phyloP scores from a whole-genome alignment of 64 coral and sea anemone genomes.

The Trachythela sp. region DNA sequence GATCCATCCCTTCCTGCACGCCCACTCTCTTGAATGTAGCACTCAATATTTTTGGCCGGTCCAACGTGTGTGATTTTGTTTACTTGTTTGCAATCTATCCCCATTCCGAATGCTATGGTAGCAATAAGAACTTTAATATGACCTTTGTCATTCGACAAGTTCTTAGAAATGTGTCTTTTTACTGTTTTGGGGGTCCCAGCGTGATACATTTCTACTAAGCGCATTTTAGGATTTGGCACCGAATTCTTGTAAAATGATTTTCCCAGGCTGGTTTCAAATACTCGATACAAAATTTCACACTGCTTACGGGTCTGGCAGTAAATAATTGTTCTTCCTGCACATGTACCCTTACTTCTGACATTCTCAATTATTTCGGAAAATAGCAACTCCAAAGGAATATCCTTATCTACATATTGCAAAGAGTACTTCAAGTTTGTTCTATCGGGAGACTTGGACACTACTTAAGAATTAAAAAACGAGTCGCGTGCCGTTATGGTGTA shows the following conservation, averaged over 20 bases:
- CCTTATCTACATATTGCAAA: not conserved
- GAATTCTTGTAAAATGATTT: not conserved
- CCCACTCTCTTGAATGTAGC: conserved; percentile 17
- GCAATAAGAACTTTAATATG: not conserved
- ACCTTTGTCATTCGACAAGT: not conserved
- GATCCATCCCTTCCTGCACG: not conserved
- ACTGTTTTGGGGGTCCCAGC: not conserved
- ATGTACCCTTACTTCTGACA: not conserved
- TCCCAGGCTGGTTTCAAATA: not conserved
- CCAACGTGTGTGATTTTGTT: conserved; percentile 23
- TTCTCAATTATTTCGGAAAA: not conserved
- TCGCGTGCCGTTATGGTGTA: too few relatives aligned
- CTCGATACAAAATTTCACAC: not conserved
- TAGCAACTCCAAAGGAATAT: not conserved
- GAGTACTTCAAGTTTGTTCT: not conserved
- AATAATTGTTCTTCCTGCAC: not conserved
- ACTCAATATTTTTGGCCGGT: not conserved
- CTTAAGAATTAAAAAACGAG: too few relatives aligned
- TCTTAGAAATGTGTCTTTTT: not conserved
- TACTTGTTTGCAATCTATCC: not conserved
- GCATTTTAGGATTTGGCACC: not conserved
- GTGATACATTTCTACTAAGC: not conserved
- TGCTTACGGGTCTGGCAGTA: not conserved
- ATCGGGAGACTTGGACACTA: not conserved
- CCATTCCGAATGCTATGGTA: not conserved